Base-by-base conservation (phyloP, 1,140 invertebrate species). In the Cephus cinctus region DNA sequence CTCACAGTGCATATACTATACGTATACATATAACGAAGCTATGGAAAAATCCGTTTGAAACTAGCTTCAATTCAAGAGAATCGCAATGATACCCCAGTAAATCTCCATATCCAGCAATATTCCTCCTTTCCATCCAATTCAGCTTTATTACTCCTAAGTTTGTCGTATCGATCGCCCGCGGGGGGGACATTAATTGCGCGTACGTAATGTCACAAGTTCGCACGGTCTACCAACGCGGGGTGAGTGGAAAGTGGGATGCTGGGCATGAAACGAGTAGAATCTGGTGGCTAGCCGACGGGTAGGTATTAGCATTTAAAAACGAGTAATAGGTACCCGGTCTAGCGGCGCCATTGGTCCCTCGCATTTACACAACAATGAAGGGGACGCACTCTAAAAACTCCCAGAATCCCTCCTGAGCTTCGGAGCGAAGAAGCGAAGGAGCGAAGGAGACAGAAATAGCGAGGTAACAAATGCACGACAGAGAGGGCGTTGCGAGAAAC, bases 291-390 rank as follows among this genome's bases (percentile, higher is more conserved):
- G 41, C 49, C 48, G 39, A 51, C 39, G 43, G 15, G 9, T 9
- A 9, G 9, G 56, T 67, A 74, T 75, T 69, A 75, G 63, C 73
- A 75, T 75, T 73, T 73, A 69, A 73, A 73, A 72, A 64, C 64
- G 61, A 59, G 40, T 48, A 62, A n/a, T n/a, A n/a, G n/a, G 62
- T 65, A 50, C 56, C 61, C 65, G 47, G 57, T 65, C 61, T 71
- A 68, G 62, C 64, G 67, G 66, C 69, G 69, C 65, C 69, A 75
- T 75, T 76, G 71, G 67, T 62, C 60, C n/a, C n/a, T n/a, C 52
- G 63, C 63, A 75, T 76, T 76, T 73, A 72, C 71, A 73, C 70
- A 76, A 76, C 69, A 76, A 76, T 76, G 67, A 75, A 5, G 56
- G 58, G 56, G 63, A 65, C 56, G 63, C 61, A 60, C 63, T 71